Evolutionary conservation across 2,888 invertebrate genomes (phyloP), one percentile per base, ranked within the genome.

Genomic region (Neoscelio sp.): DNA sequence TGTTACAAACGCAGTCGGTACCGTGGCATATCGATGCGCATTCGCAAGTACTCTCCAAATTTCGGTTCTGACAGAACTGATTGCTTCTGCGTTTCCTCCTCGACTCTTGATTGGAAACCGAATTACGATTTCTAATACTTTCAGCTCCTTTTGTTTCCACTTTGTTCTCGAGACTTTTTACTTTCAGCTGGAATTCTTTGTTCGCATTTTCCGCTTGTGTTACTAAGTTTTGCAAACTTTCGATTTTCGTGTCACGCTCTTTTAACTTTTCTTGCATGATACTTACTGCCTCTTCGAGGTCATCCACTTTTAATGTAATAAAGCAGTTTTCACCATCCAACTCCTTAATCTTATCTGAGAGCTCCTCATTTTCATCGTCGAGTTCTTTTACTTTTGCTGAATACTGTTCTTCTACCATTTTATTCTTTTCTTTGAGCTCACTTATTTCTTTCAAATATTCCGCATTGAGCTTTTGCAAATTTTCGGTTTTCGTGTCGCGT

Each of bases 291-390:
- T 93, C 79, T 1, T 92, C 92, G 18, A 89, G 88, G 83, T 91
- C 73, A 5, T 67, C 44, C 0, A 78, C 91, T n/a, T 89, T 88
- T 20, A 85, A 82, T 23, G 85, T 86, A 3, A 92, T 83, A 12
- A 90, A 87, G 1, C 87, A 65, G n/a, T 86, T 92, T 82, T 92
- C 91, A 0, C 90, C 91, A 28, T 91, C 91, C 18, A 92, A 73
- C 1, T 91, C 91, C 28, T 89, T 88, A 74, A 91, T 89, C 8
- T 89, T 56, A 17, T 82, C 80, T 3, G 80, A 81, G 3, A 86
- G 67, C 13, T 83, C 83, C 0, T 50, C 74, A 15, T 82, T 85
- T 35, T 87, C 85, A 2, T 48, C 38, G 10, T 82, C 79, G 35
- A 80, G 78, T 42, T 82, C 76, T 7, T 80, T 64, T 17, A 33